Conservation (phyloP, 2,113 vertebrate genomes). For the Plestiodon gilberti region DNA sequence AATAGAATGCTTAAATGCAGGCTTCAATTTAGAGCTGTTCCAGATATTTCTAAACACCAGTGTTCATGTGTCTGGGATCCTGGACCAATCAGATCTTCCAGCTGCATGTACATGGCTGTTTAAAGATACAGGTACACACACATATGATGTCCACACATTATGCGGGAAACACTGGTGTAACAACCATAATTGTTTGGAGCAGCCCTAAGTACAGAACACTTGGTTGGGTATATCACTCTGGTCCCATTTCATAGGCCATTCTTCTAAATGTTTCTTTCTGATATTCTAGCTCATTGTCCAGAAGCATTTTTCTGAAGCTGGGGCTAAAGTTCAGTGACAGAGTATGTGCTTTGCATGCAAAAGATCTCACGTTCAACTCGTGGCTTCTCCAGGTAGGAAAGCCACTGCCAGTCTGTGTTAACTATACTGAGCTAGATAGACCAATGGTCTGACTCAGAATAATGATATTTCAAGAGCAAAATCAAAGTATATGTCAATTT, state of each 20-base stretch:
- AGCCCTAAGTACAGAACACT: not conserved
- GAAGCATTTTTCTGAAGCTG: not conserved
- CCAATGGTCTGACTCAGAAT: no score
- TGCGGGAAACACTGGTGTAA: not conserved
- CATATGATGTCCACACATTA: not conserved
- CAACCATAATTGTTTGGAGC: not conserved
- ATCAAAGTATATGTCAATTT: no score
- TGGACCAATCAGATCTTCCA: not conserved
- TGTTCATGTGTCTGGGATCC: not conserved
- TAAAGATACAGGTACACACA: not conserved
- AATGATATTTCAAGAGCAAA: no score
- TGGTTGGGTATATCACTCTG: not conserved
- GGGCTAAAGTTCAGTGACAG: not conserved
- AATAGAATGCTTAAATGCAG: constrained; percentile 9
- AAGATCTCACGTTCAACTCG: no score
- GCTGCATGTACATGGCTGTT: not conserved
- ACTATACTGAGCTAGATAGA: not conserved
- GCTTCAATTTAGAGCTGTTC: not conserved
- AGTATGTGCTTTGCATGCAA: no score
- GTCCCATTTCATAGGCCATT: not conserved
- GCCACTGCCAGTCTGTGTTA: no score
- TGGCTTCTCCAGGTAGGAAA: no score
- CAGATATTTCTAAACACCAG: not conserved
- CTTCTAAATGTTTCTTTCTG: not conserved
- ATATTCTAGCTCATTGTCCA: not conserved